phyloP scores from a whole-genome alignment of 2,888 invertebrate species.

The Sarcophaga rosellei region DNA sequence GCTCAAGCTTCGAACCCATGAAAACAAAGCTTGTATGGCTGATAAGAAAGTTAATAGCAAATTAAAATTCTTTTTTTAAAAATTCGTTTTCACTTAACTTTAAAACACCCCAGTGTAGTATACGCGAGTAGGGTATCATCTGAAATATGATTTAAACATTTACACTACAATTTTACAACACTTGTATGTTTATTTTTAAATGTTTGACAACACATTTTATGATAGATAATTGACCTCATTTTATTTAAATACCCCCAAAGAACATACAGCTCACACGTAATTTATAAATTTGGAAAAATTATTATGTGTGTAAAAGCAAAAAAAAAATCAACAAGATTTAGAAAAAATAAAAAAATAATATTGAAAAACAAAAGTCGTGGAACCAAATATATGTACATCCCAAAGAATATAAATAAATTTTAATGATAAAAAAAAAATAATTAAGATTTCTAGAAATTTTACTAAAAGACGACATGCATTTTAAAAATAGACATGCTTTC shows the following conservation, averaged over 20 bases:
- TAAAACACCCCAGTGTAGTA: no score
- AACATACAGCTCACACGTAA: not conserved
- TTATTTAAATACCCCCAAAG: not conserved
- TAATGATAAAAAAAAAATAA: not conserved
- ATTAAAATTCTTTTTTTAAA: no score
- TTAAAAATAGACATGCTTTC: constrained; percentile 16
- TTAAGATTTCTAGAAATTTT: not conserved
- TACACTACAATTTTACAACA: no score
- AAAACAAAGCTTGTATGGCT: no score
- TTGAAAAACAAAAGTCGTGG: not conserved
- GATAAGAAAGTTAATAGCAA: no score
- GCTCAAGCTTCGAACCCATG: no score
- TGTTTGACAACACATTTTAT: no score
- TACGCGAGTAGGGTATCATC: no score
- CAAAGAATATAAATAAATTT: constrained; percentile 1
- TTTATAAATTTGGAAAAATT: constrained; percentile 12
- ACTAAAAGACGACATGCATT: constrained; percentile 16
- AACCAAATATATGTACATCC: not conserved
- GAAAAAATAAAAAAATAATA: not conserved
- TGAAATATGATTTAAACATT: no score
- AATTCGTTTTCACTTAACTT: no score
- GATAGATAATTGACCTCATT: constrained; percentile 12
- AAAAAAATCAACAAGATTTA: not conserved
- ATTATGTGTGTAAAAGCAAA: not conserved
- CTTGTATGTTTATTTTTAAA: no score